These are phyloP conservation scores for Folsomia candida DNA, from an alignment of 2,888 invertebrate genomes.

Conservation along the genomic window DNA sequence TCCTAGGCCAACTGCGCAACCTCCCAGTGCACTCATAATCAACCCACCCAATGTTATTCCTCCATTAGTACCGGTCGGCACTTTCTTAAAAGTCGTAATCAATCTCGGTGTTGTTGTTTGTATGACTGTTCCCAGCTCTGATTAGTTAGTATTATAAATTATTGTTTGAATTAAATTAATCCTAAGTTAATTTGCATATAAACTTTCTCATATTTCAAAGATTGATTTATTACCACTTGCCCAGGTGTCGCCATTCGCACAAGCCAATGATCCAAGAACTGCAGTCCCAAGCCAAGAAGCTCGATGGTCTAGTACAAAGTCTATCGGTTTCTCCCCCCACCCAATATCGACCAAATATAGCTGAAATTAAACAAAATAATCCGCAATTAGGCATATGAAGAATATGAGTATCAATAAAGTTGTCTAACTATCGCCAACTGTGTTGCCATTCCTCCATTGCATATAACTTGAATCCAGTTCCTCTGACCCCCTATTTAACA, in stretches of 20 bases:
- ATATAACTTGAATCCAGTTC: slow-evolving; percentile 85
- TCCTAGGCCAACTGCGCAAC: slow-evolving; percentile 67
- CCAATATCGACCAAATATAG: slow-evolving; percentile 75
- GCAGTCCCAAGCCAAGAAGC: slow-evolving; percentile 80
- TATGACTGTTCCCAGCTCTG: slow-evolving; percentile 75
- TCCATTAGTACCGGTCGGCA: slow-evolving; percentile 85
- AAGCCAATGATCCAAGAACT: slow-evolving; percentile 72
- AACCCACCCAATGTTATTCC: slow-evolving; percentile 66
- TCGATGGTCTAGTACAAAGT: slow-evolving; percentile 72
- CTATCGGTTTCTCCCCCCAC: slow-evolving; percentile 72
- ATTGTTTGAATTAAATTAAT: background rate
- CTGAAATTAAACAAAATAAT: no score
- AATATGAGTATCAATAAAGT: no score
- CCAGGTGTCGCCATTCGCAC: slow-evolving; percentile 86
- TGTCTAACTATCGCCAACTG: slow-evolving; percentile 70
- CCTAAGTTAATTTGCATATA: no score
- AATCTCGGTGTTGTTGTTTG: slow-evolving; percentile 65
- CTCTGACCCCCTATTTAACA: slow-evolving; percentile 76
- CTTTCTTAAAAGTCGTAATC: slow-evolving; percentile 69
- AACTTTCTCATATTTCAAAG: no score
- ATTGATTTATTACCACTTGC: slow-evolving; percentile 70
- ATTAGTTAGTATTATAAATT: background rate
- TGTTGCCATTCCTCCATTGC: slow-evolving; percentile 84
- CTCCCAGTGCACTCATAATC: slow-evolving; percentile 65
- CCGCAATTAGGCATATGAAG: no score